phyloP scores from a whole-genome alignment of 1,140 invertebrate species.

The Lethrus apterus region DNA sequence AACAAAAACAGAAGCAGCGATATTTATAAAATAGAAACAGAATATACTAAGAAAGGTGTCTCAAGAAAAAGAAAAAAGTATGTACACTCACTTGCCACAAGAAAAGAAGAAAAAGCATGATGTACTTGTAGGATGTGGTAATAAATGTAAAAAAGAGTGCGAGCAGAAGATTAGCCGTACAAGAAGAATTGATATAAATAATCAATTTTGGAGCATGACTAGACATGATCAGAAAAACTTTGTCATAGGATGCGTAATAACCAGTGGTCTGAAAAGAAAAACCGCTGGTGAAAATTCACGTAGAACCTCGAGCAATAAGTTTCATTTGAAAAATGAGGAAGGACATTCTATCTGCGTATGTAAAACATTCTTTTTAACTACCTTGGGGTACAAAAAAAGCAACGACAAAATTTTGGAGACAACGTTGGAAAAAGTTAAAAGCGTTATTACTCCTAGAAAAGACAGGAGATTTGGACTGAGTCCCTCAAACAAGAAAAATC shows the following conservation, averaged over 20 bases:
- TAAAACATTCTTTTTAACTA: too few species aligned
- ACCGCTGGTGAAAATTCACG: background rate
- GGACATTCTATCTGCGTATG: background rate
- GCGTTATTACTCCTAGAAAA: too few species aligned
- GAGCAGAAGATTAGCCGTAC: background rate
- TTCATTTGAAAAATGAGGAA: background rate
- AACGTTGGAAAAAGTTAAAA: too few species aligned
- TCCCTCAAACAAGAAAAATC: background rate
- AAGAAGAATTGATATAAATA: slow-evolving; percentile 5
- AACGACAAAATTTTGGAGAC: too few species aligned
- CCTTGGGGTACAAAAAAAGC: too few species aligned
- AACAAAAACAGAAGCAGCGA: too few species aligned
- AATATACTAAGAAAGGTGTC: background rate
- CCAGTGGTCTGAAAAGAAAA: background rate
- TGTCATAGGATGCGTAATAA: background rate
- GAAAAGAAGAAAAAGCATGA: background rate
- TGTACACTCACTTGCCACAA: background rate
- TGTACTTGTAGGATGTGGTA: background rate
- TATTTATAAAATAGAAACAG: too few species aligned
- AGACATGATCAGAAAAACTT: background rate
- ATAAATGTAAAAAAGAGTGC: background rate
- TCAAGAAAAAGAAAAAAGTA: background rate
- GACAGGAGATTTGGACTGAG: too few species aligned
- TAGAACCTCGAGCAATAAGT: background rate
- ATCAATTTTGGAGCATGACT: background rate